Conservation (phyloP, 2,888 invertebrate species). For the Cyclophora punctaria region DNA sequence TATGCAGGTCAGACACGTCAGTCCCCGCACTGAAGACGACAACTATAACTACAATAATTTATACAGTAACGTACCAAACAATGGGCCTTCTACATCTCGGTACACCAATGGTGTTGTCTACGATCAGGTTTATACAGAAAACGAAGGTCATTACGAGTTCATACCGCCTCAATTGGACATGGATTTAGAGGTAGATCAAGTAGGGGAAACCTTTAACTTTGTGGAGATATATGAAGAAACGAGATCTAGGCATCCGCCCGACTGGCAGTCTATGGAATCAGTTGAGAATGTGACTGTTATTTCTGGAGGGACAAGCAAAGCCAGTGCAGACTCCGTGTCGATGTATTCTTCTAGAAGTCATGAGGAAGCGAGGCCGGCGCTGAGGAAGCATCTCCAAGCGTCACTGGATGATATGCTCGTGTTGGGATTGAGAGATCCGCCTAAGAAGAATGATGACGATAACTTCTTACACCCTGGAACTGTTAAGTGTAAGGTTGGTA, state of each 20-base stretch:
- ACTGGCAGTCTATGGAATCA: constrained; percentile 60
- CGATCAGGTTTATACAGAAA: constrained; percentile 63
- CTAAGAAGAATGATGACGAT: constrained; percentile 42
- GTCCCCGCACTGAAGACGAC: constrained; percentile 56
- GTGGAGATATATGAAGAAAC: constrained; percentile 61
- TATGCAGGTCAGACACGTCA: constrained; percentile 43
- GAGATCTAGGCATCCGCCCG: constrained; percentile 34
- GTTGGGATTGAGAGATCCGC: constrained; percentile 43
- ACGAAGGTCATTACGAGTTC: constrained; percentile 59
- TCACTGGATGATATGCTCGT: constrained; percentile 77
- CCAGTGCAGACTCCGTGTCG: constrained; percentile 72
- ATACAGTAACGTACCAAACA: constrained; percentile 51
- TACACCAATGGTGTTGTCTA: constrained; percentile 51
- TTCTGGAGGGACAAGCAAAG: constrained; percentile 47
- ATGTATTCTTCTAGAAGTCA: constrained; percentile 76
- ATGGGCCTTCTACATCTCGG: constrained; percentile 21
- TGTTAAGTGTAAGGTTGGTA: constrained; percentile 56
- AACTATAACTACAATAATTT: constrained; percentile 66
- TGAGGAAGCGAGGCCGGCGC: constrained; percentile 57
- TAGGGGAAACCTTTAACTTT: constrained; percentile 54
- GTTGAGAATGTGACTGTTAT: constrained; percentile 75
- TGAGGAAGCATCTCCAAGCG: constrained; percentile 54
- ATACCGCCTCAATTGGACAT: constrained; percentile 44
- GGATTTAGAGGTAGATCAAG: constrained; percentile 48
- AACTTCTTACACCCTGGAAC: constrained; percentile 62